Evolutionary conservation across 92 coral and sea anemone species (phyloP).

Genomic region (Chrysogorgia sp.): DNA sequence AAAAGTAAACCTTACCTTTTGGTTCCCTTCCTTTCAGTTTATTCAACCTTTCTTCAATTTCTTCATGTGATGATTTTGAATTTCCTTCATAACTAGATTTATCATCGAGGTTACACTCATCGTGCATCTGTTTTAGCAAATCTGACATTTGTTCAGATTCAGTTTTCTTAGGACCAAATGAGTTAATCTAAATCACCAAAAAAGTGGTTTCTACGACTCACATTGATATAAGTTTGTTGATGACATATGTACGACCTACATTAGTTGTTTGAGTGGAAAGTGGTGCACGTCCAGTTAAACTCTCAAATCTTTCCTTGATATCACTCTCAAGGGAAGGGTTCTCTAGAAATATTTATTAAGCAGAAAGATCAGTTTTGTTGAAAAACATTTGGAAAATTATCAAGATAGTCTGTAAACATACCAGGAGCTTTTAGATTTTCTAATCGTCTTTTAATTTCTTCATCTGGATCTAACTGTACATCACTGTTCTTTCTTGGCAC

Average conservation of each 20-base stretch:
- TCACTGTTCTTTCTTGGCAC: constrained; percentile 24
- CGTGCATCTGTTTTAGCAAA: constrained; percentile 77
- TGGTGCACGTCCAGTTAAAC: constrained; percentile 87
- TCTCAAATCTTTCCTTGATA: constrained; percentile 61
- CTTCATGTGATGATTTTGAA: constrained; percentile 56
- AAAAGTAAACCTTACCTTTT: constrained; percentile 32
- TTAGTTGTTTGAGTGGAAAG: constrained; percentile 67
- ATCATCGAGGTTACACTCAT: constrained; percentile 75
- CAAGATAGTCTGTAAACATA: too few relatives aligned
- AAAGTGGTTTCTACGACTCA: neutral
- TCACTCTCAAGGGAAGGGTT: constrained; percentile 57
- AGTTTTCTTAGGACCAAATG: constrained; percentile 70
- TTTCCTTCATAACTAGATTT: constrained; percentile 30
- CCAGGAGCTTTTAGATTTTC: constrained; percentile 63
- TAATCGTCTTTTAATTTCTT: constrained; percentile 73
- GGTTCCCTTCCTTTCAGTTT: constrained; percentile 85
- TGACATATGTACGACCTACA: constrained; percentile 31
- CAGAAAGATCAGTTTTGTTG: neutral
- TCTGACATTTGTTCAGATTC: constrained; percentile 77
- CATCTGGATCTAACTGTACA: constrained; percentile 74
- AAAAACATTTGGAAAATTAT: neutral
- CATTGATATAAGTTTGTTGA: neutral
- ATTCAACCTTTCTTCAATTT: constrained; percentile 84
- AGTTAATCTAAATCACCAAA: constrained; percentile 56
- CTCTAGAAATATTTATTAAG: constrained; percentile 15